These are phyloP conservation scores for Pampusana beccarii DNA, from an alignment of 2,113 vertebrate species.

Conservation along the genomic window DNA sequence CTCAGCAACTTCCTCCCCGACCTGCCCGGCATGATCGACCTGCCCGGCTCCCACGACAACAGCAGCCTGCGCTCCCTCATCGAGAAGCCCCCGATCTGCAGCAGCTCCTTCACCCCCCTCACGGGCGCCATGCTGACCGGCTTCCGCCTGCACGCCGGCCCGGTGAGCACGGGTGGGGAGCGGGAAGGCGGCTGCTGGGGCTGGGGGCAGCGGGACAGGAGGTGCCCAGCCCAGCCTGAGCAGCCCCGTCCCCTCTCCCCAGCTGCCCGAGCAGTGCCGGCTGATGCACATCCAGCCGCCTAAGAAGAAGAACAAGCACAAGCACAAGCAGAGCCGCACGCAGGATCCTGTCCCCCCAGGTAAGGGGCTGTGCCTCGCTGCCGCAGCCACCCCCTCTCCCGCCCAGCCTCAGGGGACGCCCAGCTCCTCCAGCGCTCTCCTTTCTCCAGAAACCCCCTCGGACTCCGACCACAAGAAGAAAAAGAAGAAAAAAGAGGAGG, in stretches of 20 bases:
- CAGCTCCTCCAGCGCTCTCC: accelerated
- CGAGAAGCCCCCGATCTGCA: conserved; percentile 94
- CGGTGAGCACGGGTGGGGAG: conserved; percentile 73
- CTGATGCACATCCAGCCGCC: conserved; percentile 98
- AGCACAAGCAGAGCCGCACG: conserved; percentile 92
- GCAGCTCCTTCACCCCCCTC: conserved; percentile 92
- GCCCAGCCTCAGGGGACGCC: accelerated
- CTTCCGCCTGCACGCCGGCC: conserved; percentile 94
- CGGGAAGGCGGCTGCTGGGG: accelerated
- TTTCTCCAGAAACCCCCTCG: conserved; percentile 88
- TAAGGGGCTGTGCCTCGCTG: conserved; percentile 9
- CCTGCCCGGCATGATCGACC: conserved; percentile 97
- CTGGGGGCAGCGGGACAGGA: neutral
- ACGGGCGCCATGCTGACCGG: conserved; percentile 93
- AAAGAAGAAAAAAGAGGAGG: conserved; percentile 98
- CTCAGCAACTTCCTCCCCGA: conserved; percentile 98
- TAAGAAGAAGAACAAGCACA: conserved; percentile 98
- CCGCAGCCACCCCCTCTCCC: accelerated
- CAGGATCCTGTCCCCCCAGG: conserved; percentile 95
- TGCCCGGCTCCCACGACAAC: conserved; percentile 92
- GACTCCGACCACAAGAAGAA: conserved; percentile 99
- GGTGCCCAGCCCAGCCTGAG: accelerated
- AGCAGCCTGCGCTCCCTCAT: conserved; percentile 95
- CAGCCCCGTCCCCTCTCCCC: neutral
- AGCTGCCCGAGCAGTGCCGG: conserved; percentile 96